Base-by-base conservation (phyloP, 2,113 vertebrate genomes). In the Mellivora capensis region DNA sequence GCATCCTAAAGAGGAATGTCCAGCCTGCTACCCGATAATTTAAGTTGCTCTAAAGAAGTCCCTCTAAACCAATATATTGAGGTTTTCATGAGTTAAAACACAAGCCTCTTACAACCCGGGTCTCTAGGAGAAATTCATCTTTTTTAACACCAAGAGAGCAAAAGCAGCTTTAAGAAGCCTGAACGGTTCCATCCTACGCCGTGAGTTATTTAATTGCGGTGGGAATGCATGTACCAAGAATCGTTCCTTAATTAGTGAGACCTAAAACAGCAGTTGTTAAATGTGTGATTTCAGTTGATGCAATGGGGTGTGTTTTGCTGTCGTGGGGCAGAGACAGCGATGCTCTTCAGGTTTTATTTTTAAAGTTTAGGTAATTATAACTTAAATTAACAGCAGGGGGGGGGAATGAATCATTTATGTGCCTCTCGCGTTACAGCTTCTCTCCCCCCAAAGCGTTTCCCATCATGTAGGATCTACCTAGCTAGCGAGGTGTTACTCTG, bases 321-420 rank as follows among this genome's bases (percentile, higher is more conserved):
- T 25, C 4, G 8, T 11, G 88, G 0, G 13, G 87, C 47, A 52
- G 31, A 95, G 92, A 54, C 90, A 77, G 84, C 0, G 1, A 82
- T n/a, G 64, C 67, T 42, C 47, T 69, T 90, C 94, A 95, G 93
- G 95, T 93, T 97, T 96, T 97, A 97, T 98, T 98, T 97, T 98
- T 97, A 97, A 98, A 96, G 64, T 94, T 84, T 59, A 72, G 93
- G 94, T 98, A 97, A 98, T 98, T 98, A 95, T 93, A 96, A 96
- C 90, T 90, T 96, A 76, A 93, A 95, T 81, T 23, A 95, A 93
- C 37, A 92, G 87, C 20, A 49, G 71, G 25, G 42, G 14, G 52
- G 88, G 86, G 44, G 3, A 27, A 49, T 93, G 97, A 97, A 96
- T 97, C 96, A 97, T 79, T 82, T 87, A 47, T 87, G 79, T 72